Conservation (phyloP, 2,888 invertebrate genomes). For the Hartigia nigra region DNA sequence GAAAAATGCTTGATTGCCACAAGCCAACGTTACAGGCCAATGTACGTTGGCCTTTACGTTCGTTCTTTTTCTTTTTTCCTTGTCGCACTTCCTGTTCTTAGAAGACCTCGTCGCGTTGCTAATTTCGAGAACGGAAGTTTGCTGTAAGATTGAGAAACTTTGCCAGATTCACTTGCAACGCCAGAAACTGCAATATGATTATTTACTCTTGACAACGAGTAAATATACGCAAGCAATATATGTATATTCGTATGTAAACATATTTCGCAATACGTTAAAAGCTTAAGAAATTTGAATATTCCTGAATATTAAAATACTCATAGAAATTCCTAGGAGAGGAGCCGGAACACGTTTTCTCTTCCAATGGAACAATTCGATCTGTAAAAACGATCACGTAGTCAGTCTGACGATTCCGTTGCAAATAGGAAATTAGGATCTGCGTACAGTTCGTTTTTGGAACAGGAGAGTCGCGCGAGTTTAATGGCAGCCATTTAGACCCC, state of each 20-base stretch:
- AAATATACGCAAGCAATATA: background rate
- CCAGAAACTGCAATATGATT: background rate
- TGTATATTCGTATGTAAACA: background rate
- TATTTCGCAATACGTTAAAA: background rate
- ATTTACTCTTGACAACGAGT: background rate
- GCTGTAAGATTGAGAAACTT: background rate
- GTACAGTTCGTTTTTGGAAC: background rate
- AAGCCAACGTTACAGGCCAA: background rate
- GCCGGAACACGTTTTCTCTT: too few relatives aligned
- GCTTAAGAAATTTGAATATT: background rate
- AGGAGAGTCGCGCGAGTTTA: background rate
- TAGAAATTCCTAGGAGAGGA: too few relatives aligned
- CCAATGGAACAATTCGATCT: too few relatives aligned
- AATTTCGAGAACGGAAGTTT: background rate
- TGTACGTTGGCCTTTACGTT: background rate
- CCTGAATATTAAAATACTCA: background rate
- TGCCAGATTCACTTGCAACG: background rate
- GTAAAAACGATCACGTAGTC: background rate
- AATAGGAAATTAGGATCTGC: background rate
- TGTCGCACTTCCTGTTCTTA: background rate
- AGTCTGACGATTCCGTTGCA: background rate
- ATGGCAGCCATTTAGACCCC: background rate
- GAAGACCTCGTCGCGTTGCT: background rate
- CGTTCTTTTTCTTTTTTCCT: background rate
- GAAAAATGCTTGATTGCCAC: background rate